Conservation (phyloP, 2,113 vertebrate species). For the Cichladusa arquata region DNA sequence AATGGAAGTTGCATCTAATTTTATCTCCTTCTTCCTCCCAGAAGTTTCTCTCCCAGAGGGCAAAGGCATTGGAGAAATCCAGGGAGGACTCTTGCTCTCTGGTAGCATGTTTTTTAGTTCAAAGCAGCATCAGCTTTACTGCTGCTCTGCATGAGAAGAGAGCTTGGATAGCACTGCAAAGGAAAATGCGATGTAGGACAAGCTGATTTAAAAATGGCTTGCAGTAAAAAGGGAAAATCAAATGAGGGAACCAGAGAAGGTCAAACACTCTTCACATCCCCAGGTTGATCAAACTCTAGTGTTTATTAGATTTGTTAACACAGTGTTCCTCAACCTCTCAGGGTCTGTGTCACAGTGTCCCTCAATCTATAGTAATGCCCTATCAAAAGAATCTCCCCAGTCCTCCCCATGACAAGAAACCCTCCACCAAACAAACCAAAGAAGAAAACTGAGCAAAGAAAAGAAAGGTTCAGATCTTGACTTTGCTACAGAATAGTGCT, state of each 20-base stretch:
- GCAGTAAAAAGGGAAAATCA: background rate
- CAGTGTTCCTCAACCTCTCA: background rate
- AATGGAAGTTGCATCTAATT: background rate
- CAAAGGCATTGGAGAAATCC: background rate
- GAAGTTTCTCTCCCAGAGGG: background rate
- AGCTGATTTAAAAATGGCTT: conserved; percentile 43
- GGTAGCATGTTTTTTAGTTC: background rate
- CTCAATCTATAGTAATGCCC: background rate
- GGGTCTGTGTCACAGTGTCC: background rate
- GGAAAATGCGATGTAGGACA: conserved; percentile 1
- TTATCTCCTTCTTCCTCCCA: background rate
- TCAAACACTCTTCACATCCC: background rate
- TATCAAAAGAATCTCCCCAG: background rate
- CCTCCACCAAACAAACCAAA: background rate
- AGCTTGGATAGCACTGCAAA: background rate
- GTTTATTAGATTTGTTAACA: background rate
- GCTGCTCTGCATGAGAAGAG: background rate
- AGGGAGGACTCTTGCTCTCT: background rate
- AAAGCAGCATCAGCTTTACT: background rate
- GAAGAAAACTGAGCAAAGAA: background rate
- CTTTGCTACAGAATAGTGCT: background rate
- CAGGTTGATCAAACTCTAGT: conserved; percentile 18
- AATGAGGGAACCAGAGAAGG: conserved; percentile 16
- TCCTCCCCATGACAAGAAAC: background rate
- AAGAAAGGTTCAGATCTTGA: background rate